These are phyloP conservation scores for Cheiracanthium punctorium DNA, from an alignment of 2,888 invertebrate genomes.

Conservation along the genomic window DNA sequence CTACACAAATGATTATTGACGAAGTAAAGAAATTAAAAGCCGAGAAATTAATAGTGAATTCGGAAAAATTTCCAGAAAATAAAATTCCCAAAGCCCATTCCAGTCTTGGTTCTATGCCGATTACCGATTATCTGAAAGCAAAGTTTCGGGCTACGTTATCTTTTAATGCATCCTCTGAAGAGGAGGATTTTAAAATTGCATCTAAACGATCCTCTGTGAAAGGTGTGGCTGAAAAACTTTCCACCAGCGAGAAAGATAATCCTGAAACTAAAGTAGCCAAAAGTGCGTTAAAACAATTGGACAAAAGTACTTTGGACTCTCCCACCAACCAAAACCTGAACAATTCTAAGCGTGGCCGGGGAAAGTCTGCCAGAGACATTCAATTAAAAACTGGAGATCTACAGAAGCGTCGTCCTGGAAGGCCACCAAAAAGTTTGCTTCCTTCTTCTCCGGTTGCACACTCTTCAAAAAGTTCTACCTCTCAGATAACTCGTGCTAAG, in stretches of 20 bases:
- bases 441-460: neutral
- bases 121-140: too few species aligned
- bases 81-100: too few species aligned
- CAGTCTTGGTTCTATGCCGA: too few species aligned
- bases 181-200: neutral
- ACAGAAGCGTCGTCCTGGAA: neutral
- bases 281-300: neutral
- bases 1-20: neutral
- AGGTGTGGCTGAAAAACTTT: neutral
- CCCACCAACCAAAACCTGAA: neutral
- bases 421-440: neutral
- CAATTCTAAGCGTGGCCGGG: neutral
- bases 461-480: neutral
- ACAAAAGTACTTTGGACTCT: too few species aligned
- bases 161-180: too few species aligned
- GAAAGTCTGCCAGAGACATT: neutral
- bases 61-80: too few species aligned
- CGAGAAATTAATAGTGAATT: too few species aligned
- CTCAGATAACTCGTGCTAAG: neutral
- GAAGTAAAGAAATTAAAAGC: neutral
- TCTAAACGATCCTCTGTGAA: neutral
- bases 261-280: neutral
- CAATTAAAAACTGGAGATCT: neutral
- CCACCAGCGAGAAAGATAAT: neutral
- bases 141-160: too few species aligned